phyloP scores from a whole-genome alignment of 92 coral and sea anemone genomes.

The Porites lobata region DNA sequence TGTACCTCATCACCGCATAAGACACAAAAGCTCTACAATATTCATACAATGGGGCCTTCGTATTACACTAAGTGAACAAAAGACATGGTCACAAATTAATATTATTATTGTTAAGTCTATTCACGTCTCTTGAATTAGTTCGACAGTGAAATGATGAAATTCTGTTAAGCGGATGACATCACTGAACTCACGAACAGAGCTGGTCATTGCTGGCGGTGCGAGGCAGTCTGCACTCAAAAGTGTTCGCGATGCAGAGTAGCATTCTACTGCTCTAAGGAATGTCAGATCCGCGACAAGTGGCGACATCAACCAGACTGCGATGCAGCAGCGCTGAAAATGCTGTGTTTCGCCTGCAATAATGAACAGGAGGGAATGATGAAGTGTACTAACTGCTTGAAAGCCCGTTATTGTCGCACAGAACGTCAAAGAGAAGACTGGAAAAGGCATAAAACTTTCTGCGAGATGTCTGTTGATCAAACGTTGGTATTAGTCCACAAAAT shows the following conservation, averaged over 20 bases:
- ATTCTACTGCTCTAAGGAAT: constrained; percentile 67
- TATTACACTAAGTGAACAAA: too few relatives aligned
- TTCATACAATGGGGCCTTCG: too few relatives aligned
- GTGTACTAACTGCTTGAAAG: constrained; percentile 71
- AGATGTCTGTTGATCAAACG: constrained; percentile 31
- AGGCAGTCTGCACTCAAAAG: constrained; percentile 19
- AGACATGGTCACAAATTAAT: too few relatives aligned
- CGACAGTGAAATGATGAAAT: background rate
- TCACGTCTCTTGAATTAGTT: background rate
- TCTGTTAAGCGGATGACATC: background rate
- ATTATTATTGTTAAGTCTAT: background rate
- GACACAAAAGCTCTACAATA: too few relatives aligned
- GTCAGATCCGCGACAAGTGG: constrained; percentile 72
- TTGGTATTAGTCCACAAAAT: constrained; percentile 13
- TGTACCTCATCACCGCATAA: too few relatives aligned
- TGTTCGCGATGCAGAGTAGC: constrained; percentile 72
- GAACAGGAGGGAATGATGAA: constrained; percentile 32
- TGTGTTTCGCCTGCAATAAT: constrained; percentile 55
- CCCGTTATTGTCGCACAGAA: constrained; percentile 68
- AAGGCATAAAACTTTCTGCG: constrained; percentile 67
- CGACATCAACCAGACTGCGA: constrained; percentile 73
- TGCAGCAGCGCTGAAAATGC: constrained; percentile 37
- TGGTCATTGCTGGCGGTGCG: constrained; percentile 73
- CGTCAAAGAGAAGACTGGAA: constrained; percentile 64
- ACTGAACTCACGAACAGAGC: constrained; percentile 5